A percentile compares a stretch with the other conserved stretches of the same genome.
These are phyloP conservation scores for Azorinus chamasolen DNA, from an alignment of 2,888 invertebrate species.

Conservation along the genomic window DNA sequence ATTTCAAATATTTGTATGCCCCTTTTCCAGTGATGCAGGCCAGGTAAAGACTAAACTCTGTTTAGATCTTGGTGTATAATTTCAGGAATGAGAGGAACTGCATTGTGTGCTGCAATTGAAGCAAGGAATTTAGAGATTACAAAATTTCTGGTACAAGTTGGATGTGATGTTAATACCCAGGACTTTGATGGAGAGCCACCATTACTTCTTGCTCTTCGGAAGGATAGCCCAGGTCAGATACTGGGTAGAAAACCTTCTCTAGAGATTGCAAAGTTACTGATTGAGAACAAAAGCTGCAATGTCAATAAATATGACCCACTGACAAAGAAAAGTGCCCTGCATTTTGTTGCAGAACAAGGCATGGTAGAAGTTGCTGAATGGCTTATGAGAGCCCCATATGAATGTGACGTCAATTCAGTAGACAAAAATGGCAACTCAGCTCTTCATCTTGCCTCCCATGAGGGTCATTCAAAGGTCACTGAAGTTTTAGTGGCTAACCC, in stretches of 20 bases:
- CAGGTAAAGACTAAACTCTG: no score
- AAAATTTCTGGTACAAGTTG: slow-evolving; percentile 65
- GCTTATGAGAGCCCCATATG: slow-evolving; percentile 50
- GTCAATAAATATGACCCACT: slow-evolving; percentile 70
- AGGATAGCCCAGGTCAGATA: slow-evolving; percentile 58
- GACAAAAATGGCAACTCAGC: slow-evolving; percentile 65
- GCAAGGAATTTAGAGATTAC: slow-evolving; percentile 65
- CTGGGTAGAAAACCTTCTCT: slow-evolving; percentile 36
- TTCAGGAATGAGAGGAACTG: slow-evolving; percentile 74
- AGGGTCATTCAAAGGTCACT: slow-evolving; percentile 53
- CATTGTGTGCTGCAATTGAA: slow-evolving; percentile 75
- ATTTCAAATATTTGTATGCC: no score
- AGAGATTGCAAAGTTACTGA: slow-evolving; percentile 57
- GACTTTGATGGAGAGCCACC: slow-evolving; percentile 76
- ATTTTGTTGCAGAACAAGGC: slow-evolving; percentile 67
- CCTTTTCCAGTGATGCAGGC: no score
- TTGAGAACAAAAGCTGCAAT: slow-evolving; percentile 65
- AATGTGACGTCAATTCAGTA: slow-evolving; percentile 60
- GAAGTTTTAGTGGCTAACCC: slow-evolving; percentile 48
- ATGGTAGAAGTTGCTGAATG: slow-evolving; percentile 58
- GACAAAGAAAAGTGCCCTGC: slow-evolving; percentile 69
- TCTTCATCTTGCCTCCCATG: slow-evolving; percentile 66
- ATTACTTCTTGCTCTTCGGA: slow-evolving; percentile 70
- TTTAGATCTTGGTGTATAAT: no score
- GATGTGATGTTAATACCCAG: slow-evolving; percentile 73